These are phyloP conservation scores for Arctopsyche grandis DNA, from an alignment of 1,140 invertebrate species.

Conservation along the genomic window DNA sequence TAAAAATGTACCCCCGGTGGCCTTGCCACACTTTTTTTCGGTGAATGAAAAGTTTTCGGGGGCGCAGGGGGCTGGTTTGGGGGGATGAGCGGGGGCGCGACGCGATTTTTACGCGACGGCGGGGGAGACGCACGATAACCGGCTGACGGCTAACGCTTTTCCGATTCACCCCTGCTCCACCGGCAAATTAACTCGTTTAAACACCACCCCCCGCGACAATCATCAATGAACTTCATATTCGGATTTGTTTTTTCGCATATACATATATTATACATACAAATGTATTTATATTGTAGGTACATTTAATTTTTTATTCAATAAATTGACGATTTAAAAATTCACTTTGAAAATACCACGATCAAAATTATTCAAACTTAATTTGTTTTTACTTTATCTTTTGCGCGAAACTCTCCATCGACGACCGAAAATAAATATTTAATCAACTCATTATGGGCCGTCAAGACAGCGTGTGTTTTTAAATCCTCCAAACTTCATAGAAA, in stretches of 20 bases:
- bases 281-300: background rate
- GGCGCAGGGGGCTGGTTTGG: slow-evolving; percentile 60
- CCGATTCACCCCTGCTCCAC: background rate
- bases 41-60: slow-evolving; percentile 71
- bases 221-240: background rate
- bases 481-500: too few species aligned
- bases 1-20: slow-evolving; percentile 60
- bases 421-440: too few species aligned
- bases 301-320: background rate
- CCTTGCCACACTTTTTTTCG: slow-evolving; percentile 71
- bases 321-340: background rate
- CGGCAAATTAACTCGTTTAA: background rate
- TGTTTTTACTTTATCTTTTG: too few species aligned
- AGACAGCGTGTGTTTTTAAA: too few species aligned
- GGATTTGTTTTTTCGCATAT: background rate
- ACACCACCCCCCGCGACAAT: background rate
- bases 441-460: too few species aligned
- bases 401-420: too few species aligned
- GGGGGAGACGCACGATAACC: slow-evolving; percentile 4
- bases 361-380: too few species aligned
- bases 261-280: background rate
- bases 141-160: slow-evolving; percentile 13
- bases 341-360: background rate
- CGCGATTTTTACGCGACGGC: slow-evolving; percentile 38
- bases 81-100: background rate